A percentile compares a stretch with the other conserved stretches of the same genome.
These are phyloP conservation scores for Gadus chalcogrammus DNA, from an alignment of 2,113 vertebrate species.

Conservation along the genomic window DNA sequence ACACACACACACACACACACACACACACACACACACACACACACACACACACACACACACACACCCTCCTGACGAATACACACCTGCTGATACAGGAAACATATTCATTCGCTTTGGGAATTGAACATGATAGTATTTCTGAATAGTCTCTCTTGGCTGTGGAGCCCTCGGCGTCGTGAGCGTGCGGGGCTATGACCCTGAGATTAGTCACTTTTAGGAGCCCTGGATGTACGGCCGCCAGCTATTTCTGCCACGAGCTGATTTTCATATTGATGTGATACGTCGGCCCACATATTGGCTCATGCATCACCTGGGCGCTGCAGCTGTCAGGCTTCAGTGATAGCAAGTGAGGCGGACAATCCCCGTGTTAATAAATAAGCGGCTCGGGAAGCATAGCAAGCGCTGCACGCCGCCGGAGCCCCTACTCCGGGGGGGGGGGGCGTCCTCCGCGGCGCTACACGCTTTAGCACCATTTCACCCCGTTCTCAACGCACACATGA, in stretches of 20 bases:
- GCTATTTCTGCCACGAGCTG: conserved; percentile 74
- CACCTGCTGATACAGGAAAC: conserved; percentile 63
- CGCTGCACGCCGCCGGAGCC: conserved; percentile 12
- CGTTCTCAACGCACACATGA: conserved; percentile 21
- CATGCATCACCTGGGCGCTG: conserved; percentile 77
- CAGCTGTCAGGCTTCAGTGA: conserved; percentile 74
- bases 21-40: too few species aligned
- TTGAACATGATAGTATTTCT: conserved; percentile 70
- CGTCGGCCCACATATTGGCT: conserved; percentile 77
- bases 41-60: too few species aligned
- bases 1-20: too few species aligned
- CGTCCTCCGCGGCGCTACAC: conserved; percentile 9
- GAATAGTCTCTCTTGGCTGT: conserved; percentile 63
- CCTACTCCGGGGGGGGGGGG: neutral
- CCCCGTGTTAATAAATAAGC: conserved; percentile 75
- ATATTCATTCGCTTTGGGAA: conserved; percentile 62
- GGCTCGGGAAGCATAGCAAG: conserved; percentile 33
- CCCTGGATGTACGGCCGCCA: conserved; percentile 64
- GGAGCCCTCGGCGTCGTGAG: conserved; percentile 62
- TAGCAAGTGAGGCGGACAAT: conserved; percentile 70
- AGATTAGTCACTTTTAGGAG: conserved; percentile 75
- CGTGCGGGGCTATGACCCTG: conserved; percentile 74
- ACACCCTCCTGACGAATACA: conserved; percentile 49
- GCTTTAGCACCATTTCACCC: conserved; percentile 59
- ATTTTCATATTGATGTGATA: conserved; percentile 81